Conservation (phyloP, 2,888 invertebrate genomes). For the Scaptomyza reducta region DNA sequence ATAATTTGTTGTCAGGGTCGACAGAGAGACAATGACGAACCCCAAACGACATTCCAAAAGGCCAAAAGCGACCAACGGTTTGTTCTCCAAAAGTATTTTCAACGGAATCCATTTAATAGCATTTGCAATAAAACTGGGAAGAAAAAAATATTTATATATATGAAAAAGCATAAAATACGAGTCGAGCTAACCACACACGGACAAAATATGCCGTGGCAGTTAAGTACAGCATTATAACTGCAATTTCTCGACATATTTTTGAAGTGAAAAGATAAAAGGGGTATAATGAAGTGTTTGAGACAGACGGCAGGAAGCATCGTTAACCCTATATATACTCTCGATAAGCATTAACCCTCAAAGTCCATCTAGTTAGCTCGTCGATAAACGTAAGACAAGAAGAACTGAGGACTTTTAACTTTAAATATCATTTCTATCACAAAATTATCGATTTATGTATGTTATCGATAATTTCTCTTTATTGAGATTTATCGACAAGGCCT, state of each 20-base stretch:
- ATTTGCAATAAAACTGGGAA: constrained; percentile 60
- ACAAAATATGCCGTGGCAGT: constrained; percentile 34
- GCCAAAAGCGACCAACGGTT: constrained; percentile 41
- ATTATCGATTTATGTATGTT: too few relatives aligned
- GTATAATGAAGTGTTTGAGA: not conserved
- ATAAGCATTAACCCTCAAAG: too few relatives aligned
- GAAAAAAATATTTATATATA: constrained; percentile 5
- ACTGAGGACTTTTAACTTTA: too few relatives aligned
- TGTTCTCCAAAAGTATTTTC: constrained; percentile 66
- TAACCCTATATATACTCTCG: not conserved
- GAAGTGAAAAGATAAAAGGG: not conserved
- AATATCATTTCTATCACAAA: too few relatives aligned
- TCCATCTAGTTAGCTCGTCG: too few relatives aligned
- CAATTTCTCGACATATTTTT: constrained; percentile 36
- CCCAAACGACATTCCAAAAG: constrained; percentile 56
- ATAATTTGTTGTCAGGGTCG: constrained; percentile 59
- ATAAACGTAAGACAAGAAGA: too few relatives aligned
- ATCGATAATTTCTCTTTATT: too few relatives aligned
- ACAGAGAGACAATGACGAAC: constrained; percentile 7
- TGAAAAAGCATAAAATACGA: constrained; percentile 9
- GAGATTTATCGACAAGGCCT: too few relatives aligned
- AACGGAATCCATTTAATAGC: constrained; percentile 71
- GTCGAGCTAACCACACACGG: constrained; percentile 10
- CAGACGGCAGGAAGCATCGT: not conserved
- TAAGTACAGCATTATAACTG: constrained; percentile 54